Conservation (phyloP, 1,140 invertebrate species). For the Helicoverpa armigera region DNA sequence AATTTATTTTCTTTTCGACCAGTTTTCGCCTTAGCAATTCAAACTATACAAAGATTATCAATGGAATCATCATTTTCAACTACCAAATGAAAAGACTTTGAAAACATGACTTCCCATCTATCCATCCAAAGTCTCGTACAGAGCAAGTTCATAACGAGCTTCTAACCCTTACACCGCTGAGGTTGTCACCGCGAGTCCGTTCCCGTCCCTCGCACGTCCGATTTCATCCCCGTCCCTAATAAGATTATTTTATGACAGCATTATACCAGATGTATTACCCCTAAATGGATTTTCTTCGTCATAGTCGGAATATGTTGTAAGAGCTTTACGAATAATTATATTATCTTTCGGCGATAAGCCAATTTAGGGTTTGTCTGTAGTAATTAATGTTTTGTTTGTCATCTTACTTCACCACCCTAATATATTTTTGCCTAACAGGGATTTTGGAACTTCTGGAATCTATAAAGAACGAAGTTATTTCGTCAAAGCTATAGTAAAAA, state of each 20-base stretch:
- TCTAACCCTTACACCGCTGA: neutral
- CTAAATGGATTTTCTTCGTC: slow-evolving; percentile 43
- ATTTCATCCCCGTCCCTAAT: slow-evolving; percentile 41
- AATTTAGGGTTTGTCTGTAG: slow-evolving; percentile 33
- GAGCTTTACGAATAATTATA: slow-evolving; percentile 39
- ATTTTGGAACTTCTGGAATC: neutral
- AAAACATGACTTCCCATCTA: neutral
- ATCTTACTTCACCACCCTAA: neutral
- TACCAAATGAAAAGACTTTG: neutral
- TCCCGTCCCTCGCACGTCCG: slow-evolving; percentile 38
- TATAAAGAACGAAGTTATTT: too few species aligned
- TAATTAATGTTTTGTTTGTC: slow-evolving; percentile 19
- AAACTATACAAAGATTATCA: too few species aligned
- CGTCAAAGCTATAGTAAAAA: too few species aligned
- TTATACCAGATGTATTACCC: slow-evolving; percentile 44
- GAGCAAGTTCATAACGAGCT: slow-evolving; percentile 30
- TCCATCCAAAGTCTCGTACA: neutral
- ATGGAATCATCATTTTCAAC: neutral
- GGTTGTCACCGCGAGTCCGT: slow-evolving; percentile 28
- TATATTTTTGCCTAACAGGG: neutral
- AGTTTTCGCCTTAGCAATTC: too few species aligned
- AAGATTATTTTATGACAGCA: slow-evolving; percentile 47
- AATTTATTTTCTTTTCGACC: too few species aligned
- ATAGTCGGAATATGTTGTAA: slow-evolving; percentile 21
- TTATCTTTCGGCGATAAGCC: slow-evolving; percentile 37